Percentiles rank a stretch among this genome's conserved stretches.
phyloP scores from a whole-genome alignment of 2,797 vertebrate species.

The Prunella strophiata region DNA sequence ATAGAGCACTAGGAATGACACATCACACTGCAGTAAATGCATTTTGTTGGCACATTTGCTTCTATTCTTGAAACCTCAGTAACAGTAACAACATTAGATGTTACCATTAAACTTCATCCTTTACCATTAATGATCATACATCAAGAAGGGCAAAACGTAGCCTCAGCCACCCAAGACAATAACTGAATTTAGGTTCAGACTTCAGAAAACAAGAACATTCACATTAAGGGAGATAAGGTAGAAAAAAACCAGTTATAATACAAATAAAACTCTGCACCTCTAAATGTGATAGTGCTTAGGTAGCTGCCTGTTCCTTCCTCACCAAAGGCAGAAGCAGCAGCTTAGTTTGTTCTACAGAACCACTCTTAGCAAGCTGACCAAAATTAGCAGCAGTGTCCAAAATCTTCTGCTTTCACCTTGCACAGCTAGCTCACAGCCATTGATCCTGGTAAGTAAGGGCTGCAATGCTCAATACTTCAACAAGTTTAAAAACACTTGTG shows the following conservation, averaged over 20 bases:
- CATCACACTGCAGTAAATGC: background rate
- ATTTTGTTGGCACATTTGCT: background rate
- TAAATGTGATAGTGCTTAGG: background rate
- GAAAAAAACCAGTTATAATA: background rate
- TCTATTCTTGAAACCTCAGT: background rate
- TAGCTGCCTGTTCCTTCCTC: background rate
- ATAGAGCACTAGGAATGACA: background rate
- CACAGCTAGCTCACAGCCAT: background rate
- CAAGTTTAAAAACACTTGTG: background rate
- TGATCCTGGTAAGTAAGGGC: background rate
- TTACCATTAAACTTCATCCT: background rate
- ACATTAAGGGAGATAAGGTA: background rate
- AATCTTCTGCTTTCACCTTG: background rate
- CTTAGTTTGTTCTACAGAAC: background rate
- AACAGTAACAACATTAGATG: background rate
- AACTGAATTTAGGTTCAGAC: background rate
- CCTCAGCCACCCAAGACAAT: background rate
- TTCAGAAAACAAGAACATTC: background rate
- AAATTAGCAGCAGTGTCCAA: background rate
- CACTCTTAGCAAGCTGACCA: background rate
- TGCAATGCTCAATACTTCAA: background rate
- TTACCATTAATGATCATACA: background rate
- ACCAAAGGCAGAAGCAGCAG: background rate
- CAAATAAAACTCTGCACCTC: background rate
- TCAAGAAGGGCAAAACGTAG: background rate